phyloP scores from a whole-genome alignment of 2,113 vertebrate species.

The Zapornia atra region DNA sequence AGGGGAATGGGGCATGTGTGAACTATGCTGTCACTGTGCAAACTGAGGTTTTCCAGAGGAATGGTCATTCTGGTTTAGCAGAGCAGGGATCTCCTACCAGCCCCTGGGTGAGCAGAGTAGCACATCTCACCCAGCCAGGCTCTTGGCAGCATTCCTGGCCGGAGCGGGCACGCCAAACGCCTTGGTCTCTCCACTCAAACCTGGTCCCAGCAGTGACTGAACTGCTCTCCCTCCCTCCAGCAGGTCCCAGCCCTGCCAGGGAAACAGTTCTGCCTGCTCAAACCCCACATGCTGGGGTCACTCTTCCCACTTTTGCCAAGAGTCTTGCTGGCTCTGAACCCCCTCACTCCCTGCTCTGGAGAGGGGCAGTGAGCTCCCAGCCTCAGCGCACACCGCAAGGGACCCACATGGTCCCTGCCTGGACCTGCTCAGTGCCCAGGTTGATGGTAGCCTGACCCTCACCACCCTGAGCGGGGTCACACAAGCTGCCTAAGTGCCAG shows the following conservation, averaged over 20 bases:
- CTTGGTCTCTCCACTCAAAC: not conserved
- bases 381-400: fast-evolving
- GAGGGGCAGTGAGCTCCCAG: not conserved
- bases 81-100: not conserved
- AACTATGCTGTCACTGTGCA: not conserved
- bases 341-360: fast-evolving
- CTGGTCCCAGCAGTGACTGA: not conserved
- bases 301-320: not conserved
- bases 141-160: not conserved
- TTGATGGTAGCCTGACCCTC: not conserved
- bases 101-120: not conserved
- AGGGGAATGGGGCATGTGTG: not conserved
- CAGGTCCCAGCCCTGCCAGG: not conserved
- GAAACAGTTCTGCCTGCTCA: not conserved
- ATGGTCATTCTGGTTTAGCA: not conserved
- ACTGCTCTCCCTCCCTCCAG: no score
- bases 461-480: fast-evolving
- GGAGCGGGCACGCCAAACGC: not conserved
- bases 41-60: not conserved
- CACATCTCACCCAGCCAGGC: not conserved
- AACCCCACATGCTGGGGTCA: fast-evolving
- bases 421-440: fast-evolving
- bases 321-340: not conserved
- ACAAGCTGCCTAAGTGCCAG: not conserved
- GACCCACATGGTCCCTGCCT: not conserved